These are phyloP conservation scores for Pomacea maculata DNA, from an alignment of 1,140 invertebrate genomes.

Conservation along the genomic window DNA sequence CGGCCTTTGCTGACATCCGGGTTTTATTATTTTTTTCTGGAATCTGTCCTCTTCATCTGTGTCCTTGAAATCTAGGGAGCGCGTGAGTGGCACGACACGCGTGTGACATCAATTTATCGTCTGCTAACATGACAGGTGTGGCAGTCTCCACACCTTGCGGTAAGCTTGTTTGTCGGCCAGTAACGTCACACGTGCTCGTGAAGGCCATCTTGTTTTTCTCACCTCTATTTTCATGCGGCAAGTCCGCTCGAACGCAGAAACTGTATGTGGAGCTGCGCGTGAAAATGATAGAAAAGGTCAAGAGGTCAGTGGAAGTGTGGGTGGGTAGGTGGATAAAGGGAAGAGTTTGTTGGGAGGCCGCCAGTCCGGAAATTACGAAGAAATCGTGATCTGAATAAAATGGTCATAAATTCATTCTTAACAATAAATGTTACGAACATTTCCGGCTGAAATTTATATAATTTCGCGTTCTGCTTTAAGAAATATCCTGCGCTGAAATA, in stretches of 20 bases:
- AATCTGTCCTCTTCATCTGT: no score
- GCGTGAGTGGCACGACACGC: no score
- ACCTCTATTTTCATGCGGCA: neutral
- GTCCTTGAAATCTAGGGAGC: no score
- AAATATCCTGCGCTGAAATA: no score
- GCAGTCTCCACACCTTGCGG: neutral
- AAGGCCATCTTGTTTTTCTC: neutral
- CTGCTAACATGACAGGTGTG: no score
- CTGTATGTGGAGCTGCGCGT: neutral
- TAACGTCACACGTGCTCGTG: neutral
- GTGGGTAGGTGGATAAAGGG: neutral
- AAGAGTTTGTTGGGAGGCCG: neutral
- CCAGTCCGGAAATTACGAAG: neutral
- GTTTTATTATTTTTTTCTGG: no score
- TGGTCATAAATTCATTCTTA: no score
- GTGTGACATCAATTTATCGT: no score
- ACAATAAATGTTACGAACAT: no score
- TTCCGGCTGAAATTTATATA: no score
- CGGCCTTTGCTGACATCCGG: no score
- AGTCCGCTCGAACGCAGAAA: neutral
- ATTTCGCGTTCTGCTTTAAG: no score
- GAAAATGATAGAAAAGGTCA: neutral
- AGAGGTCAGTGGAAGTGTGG: neutral
- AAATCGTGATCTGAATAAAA: neutral
- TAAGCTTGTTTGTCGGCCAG: neutral